These are phyloP conservation scores for Brachymystax lenok DNA, from an alignment of 2,797 vertebrate genomes.

Conservation along the genomic window DNA sequence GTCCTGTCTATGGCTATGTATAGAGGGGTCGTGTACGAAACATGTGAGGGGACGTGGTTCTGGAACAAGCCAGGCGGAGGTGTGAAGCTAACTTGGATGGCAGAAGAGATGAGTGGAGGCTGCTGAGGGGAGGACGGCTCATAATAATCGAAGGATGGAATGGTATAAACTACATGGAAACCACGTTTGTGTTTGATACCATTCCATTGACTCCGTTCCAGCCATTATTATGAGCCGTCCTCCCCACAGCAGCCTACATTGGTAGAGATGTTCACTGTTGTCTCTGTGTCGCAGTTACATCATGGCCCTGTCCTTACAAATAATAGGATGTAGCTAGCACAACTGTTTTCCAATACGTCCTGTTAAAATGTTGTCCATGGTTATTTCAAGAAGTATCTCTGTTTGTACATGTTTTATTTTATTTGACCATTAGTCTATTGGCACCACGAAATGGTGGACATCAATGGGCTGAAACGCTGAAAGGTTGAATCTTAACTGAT, in stretches of 20 bases:
- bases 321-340: not conserved
- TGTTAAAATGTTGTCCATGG: not conserved
- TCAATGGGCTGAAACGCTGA: not conserved
- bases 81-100: not conserved
- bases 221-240: no score
- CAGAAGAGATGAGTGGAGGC: slow-evolving; percentile 30
- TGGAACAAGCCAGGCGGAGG: not conserved
- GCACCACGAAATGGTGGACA: not conserved
- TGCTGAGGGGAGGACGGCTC: not conserved
- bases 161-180: no score
- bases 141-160: no score
- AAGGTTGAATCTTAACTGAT: not conserved
- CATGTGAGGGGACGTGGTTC: not conserved
- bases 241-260: not conserved
- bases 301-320: no score
- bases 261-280: not conserved
- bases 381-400: not conserved
- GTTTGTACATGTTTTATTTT: not conserved
- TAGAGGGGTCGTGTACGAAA: not conserved
- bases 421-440: not conserved
- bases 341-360: not conserved
- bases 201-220: no score
- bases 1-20: not conserved
- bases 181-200: no score
- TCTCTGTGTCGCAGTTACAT: no score